phyloP scores from a whole-genome alignment of 2,888 invertebrate genomes.

The Chrysolina americana region DNA sequence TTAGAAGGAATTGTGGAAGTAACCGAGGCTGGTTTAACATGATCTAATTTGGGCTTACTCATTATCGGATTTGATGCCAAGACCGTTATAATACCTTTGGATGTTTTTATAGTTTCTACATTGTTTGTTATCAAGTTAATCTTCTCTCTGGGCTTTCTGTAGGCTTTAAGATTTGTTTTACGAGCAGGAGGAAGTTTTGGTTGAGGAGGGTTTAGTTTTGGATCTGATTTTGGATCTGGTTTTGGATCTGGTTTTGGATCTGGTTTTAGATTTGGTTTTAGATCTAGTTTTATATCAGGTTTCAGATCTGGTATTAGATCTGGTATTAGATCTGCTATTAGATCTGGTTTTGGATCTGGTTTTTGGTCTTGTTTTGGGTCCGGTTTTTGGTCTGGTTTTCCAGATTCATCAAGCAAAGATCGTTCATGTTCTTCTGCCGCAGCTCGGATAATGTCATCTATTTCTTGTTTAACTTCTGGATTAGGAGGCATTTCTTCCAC shows the following conservation, averaged over 20 bases:
- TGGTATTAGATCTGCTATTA: neutral
- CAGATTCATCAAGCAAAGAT: conserved; percentile 45
- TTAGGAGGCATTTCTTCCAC: conserved; percentile 33
- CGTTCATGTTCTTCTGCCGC: conserved; percentile 66
- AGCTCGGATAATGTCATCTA: conserved; percentile 66
- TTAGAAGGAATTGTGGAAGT: conserved; percentile 11
- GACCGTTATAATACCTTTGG: conserved; percentile 58
- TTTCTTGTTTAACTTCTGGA: conserved; percentile 58
- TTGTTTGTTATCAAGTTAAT: conserved; percentile 46
- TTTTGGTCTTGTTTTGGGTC: neutral
- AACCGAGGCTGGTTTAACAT: conserved; percentile 14
- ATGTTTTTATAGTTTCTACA: conserved; percentile 59
- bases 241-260: too few relatives aligned
- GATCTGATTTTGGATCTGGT: too few relatives aligned
- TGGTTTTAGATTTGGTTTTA: neutral
- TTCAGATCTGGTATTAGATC: neutral
- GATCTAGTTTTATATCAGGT: neutral
- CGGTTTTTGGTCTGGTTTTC: conserved; percentile 8
- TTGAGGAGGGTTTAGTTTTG: conserved; percentile 29
- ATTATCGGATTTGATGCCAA: conserved; percentile 48
- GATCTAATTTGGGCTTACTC: conserved; percentile 35
- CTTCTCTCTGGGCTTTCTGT: conserved; percentile 50
- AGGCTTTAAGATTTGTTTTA: conserved; percentile 48
- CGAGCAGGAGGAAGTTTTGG: conserved; percentile 4
- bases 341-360: neutral